Evolutionary conservation across 1,140 invertebrate species (phyloP), one percentile per base, ranked within the genome.

Genomic region (Macrostomum lignano): DNA sequence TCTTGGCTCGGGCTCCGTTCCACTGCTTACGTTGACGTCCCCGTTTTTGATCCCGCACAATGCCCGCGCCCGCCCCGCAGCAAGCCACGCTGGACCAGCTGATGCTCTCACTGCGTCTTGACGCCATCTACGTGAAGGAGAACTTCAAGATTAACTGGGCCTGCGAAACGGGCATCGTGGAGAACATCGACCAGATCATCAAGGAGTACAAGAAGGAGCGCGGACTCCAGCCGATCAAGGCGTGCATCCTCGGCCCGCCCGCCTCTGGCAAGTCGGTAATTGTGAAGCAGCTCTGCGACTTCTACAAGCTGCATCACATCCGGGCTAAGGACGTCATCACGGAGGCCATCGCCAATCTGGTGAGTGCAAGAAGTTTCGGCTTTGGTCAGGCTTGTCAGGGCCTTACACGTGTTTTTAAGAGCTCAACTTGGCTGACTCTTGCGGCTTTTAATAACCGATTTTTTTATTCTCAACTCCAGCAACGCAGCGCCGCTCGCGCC

Each of bases 231-330:
- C 65, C 70, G 15, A 54, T 72, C 31, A 67, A 67, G 52, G 60
- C 68, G 28, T 49, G 70, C 17, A 51, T 73, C 7, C 57, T 71
- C 36, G 72, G 71, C n/a, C 70, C 71, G 11, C 69, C 71, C 20
- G 65, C 66, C 1, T 55, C 62, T 3, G 71, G 72, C 4, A 73
- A 73, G 48, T 67, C 69, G 0, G 61, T 56, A 2, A 40, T 73
- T 17, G 60, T 65, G 5, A 60, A 65, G 38, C 58, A 64, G 41
- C 52, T 74, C 24, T 66, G 64, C 44, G 57, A 64, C 35, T 53
- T 61, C 36, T 58, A 58, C 42, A 59, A 58, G 45, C 40, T 60
- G 10, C 56, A 59, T 40, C 53, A 58, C 35, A 47, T 59, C 30
- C 44, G 46, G 32, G 43, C 58, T 19, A 52, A 59, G 39, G 51